These are phyloP conservation scores for Pseudochirops corinnae DNA, from an alignment of 2,797 vertebrate species.

Conservation along the genomic window DNA sequence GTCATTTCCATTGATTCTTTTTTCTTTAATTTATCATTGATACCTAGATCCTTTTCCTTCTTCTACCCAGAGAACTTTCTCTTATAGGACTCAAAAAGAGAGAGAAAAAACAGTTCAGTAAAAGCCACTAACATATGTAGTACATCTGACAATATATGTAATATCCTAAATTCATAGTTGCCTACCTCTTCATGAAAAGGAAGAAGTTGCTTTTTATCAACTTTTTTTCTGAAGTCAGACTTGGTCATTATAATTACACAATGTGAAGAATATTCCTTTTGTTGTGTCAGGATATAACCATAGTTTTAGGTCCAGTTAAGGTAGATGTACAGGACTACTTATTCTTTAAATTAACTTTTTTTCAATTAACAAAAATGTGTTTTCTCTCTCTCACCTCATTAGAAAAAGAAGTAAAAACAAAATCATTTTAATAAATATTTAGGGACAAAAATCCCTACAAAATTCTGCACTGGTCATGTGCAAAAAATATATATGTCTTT, in stretches of 20 bases:
- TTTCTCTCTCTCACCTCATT: not conserved
- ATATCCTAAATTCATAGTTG: not conserved
- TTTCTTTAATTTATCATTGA: not conserved
- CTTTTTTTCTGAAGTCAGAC: not conserved
- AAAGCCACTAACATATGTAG: not conserved
- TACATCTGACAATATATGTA: not conserved
- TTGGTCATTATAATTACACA: not conserved
- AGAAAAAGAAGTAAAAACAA: not conserved
- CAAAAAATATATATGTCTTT: not conserved
- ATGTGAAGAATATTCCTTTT: not conserved
- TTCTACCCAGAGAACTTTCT: not conserved
- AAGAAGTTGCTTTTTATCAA: not conserved
- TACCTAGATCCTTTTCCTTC: not conserved
- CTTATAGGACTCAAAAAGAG: not conserved
- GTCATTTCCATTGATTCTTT: not conserved
- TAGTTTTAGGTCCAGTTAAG: not conserved
- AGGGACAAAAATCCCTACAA: not conserved
- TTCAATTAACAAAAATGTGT: not conserved
- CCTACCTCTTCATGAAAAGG: not conserved
- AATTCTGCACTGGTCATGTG: not conserved
- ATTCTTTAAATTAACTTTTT: not conserved
- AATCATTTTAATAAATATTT: not conserved
- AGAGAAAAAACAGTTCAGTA: not conserved
- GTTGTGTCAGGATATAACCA: not conserved
- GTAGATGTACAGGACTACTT: not conserved